Conservation (phyloP, 1,140 invertebrate genomes). For the Coenobita brevimanus region DNA sequence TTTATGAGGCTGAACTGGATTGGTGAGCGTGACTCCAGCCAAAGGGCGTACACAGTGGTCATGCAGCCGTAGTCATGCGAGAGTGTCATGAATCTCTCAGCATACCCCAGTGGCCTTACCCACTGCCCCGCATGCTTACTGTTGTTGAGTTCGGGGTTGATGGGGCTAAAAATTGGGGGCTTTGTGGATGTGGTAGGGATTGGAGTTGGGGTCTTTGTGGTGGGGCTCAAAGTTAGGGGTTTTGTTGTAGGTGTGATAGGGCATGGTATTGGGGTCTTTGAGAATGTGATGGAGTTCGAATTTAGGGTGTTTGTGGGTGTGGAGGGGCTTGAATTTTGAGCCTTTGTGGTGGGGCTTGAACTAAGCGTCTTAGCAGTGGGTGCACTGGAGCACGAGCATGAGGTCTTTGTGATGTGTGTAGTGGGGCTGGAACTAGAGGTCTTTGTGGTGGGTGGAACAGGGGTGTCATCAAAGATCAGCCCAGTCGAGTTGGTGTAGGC, state of each 20-base stretch:
- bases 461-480: not conserved
- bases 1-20: conserved; percentile 34
- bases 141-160: not conserved
- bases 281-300: too few species aligned
- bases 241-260: not conserved
- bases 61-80: conserved; percentile 64
- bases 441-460: not conserved
- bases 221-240: not conserved
- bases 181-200: not conserved
- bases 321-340: too few species aligned
- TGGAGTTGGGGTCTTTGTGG: too few species aligned
- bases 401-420: too few species aligned
- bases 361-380: too few species aligned
- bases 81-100: conserved; percentile 65
- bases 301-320: too few species aligned
- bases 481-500: not conserved
- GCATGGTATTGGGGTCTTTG: too few species aligned
- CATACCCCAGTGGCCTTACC: conserved; percentile 66
- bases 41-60: conserved; percentile 56
- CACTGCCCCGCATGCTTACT: conserved; percentile 13
- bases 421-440: too few species aligned
- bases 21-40: conserved; percentile 40
- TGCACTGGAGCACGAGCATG: too few species aligned
- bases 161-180: not conserved
- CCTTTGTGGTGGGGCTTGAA: too few species aligned